A percentile compares a stretch with the other conserved stretches of the same genome.
Conservation (phyloP, 2,888 invertebrate genomes). For the Sycophila texana region DNA sequence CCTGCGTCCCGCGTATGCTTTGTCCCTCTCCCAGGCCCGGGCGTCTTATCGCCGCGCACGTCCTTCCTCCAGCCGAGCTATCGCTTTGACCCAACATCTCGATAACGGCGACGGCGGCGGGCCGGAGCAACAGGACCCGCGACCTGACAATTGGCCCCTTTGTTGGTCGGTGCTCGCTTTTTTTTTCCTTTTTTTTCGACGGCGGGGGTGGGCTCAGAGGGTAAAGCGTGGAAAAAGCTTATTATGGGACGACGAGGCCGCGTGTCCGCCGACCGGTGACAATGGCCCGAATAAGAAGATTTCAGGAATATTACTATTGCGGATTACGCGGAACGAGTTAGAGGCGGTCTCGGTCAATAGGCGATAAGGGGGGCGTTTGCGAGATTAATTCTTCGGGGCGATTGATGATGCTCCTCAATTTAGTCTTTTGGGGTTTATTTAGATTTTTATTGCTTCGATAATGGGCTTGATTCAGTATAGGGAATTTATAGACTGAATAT, state of each 20-base stretch:
- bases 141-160: neutral
- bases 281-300: neutral
- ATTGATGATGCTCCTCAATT: too few species aligned
- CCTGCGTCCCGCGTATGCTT: neutral
- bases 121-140: slow-evolving; percentile 30
- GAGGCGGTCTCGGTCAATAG: neutral
- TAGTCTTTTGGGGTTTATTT: too few species aligned
- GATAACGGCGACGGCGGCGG: slow-evolving; percentile 31
- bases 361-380: neutral
- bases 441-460: too few species aligned
- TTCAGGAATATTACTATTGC: neutral
- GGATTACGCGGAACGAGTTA: neutral
- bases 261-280: too few species aligned
- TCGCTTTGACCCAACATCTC: slow-evolving; percentile 48
- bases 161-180: neutral
- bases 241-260: too few species aligned
- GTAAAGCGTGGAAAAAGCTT: too few species aligned
- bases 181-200: neutral
- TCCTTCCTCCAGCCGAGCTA: slow-evolving; percentile 15
- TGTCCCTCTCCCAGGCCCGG: neutral
- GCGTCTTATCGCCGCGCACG: slow-evolving; percentile 35
- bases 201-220: too few species aligned
- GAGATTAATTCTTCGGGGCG: too few species aligned
- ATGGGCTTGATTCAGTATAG: too few species aligned
- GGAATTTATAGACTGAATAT: too few species aligned